These are phyloP conservation scores for Lottia gigantea DNA, from an alignment of 2,888 invertebrate species.

Conservation along the genomic window DNA sequence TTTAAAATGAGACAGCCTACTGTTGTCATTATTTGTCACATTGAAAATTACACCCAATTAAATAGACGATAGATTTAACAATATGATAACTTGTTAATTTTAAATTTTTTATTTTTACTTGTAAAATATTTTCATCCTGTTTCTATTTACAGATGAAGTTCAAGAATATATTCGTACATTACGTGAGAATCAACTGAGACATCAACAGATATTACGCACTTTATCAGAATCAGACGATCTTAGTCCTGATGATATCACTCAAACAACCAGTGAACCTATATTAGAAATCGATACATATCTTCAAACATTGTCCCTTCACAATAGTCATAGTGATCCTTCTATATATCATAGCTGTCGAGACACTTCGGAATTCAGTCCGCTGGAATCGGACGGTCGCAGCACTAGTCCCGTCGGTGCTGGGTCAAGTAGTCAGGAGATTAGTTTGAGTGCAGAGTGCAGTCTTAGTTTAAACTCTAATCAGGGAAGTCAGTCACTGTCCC, in stretches of 20 bases:
- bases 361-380: constrained; percentile 24
- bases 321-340: constrained; percentile 52
- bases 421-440: constrained; percentile 47
- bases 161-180: constrained; percentile 24
- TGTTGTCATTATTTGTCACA: background rate
- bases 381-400: constrained; percentile 34
- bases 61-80: no score
- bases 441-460: constrained; percentile 54
- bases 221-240: background rate
- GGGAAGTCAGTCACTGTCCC: constrained; percentile 40
- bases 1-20: no score
- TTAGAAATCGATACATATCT: constrained; percentile 22
- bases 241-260: constrained; percentile 17
- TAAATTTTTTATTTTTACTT: no score
- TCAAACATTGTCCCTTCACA: constrained; percentile 17
- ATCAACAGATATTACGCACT: constrained; percentile 8
- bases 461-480: constrained; percentile 37
- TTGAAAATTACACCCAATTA: background rate
- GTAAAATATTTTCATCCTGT: no score
- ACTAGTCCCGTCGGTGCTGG: constrained; percentile 39
- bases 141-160: constrained; percentile 21
- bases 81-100: no score
- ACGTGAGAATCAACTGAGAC: constrained; percentile 24
- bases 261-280: constrained; percentile 22
- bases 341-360: constrained; percentile 45